Percentiles rank a stretch among this genome's conserved stretches.
Evolutionary conservation across 1,140 invertebrate genomes (phyloP).

Genomic region (Marisa cornuarietis): DNA sequence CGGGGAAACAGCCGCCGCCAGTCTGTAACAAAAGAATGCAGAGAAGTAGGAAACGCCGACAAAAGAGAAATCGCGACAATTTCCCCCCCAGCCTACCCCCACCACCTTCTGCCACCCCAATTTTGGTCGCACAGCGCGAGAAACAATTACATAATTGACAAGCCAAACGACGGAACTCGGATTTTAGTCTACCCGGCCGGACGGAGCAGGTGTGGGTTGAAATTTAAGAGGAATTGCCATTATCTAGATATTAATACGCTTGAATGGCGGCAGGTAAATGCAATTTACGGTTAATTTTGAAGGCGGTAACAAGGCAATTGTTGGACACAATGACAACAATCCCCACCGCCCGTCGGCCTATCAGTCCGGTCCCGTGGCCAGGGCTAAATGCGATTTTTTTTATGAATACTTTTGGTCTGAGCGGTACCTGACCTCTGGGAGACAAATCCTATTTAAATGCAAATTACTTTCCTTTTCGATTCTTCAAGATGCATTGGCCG

Average conservation of each 20-base stretch:
- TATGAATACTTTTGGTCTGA: conserved; percentile 29
- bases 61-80: too few species aligned
- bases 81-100: background rate
- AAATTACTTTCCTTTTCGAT: conserved; percentile 25
- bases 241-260: conserved; percentile 31
- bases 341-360: conserved; percentile 21
- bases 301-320: conserved; percentile 32
- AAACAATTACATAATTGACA: background rate
- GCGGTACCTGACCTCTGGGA: conserved; percentile 19
- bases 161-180: too few species aligned
- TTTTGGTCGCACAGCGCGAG: background rate
- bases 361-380: conserved; percentile 12
- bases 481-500: conserved; percentile 7
- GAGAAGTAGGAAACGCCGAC: too few species aligned
- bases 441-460: conserved; percentile 37
- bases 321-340: conserved; percentile 30
- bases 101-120: background rate
- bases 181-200: background rate
- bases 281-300: conserved; percentile 36
- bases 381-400: conserved; percentile 23
- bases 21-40: too few species aligned
- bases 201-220: conserved; percentile 13
- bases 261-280: conserved; percentile 22
- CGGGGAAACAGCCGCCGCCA: too few species aligned
- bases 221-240: conserved; percentile 27